Percentiles rank a stretch among this genome's conserved stretches.
These are phyloP conservation scores for Arctopsyche grandis DNA, from an alignment of 1,140 invertebrate genomes.

Conservation along the genomic window DNA sequence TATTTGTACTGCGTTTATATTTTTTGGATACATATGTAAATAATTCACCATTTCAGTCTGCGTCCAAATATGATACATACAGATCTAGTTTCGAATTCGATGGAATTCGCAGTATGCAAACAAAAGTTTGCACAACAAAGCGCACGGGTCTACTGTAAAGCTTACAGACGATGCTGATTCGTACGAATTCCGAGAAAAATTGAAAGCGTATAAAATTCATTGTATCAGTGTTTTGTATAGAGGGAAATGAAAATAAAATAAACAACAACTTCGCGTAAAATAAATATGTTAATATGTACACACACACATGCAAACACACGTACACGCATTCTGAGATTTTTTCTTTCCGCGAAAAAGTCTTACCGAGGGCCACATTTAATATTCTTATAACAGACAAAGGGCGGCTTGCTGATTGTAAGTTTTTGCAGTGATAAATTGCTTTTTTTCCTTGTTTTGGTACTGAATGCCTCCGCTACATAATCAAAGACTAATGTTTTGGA, in stretches of 20 bases:
- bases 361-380: slow-evolving; percentile 27
- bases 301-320: too few species aligned
- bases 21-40: too few species aligned
- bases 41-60: too few species aligned
- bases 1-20: too few species aligned
- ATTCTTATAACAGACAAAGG: slow-evolving; percentile 27
- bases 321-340: not conserved
- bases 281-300: too few species aligned
- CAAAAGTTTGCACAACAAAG: not conserved
- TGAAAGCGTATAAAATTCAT: slow-evolving; percentile 8
- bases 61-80: too few species aligned
- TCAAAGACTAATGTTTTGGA: slow-evolving; percentile 40
- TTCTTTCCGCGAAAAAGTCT: not conserved
- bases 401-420: slow-evolving; percentile 40
- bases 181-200: not conserved
- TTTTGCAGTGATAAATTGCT: slow-evolving; percentile 34
- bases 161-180: not conserved
- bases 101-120: slow-evolving; percentile 1
- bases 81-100: not conserved
- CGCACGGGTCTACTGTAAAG: not conserved
- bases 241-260: slow-evolving; percentile 25
- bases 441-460: slow-evolving; percentile 23
- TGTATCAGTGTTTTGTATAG: not conserved
- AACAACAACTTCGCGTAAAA: not conserved
- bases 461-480: slow-evolving; percentile 30